Conservation (phyloP, 2,113 vertebrate genomes). For the Physeter macrocephalus region DNA sequence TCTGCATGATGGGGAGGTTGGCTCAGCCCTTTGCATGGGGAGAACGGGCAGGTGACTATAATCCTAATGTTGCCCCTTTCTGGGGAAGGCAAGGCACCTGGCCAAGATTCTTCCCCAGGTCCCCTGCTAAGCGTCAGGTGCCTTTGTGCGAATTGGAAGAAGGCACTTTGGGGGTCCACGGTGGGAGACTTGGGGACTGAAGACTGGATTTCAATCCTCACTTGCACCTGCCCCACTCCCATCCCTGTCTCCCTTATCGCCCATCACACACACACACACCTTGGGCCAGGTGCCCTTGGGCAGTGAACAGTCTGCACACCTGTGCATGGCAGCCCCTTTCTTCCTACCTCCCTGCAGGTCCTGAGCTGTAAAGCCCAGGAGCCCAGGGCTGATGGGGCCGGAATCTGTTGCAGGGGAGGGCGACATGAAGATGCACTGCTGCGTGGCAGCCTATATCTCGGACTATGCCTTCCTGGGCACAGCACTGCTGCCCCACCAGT, state of each 20-base stretch:
- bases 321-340: not conserved
- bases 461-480: conserved; percentile 92
- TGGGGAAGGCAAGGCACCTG: not conserved
- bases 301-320: not conserved
- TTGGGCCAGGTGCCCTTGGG: not conserved
- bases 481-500: conserved; percentile 83
- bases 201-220: not conserved
- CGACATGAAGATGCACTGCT: conserved; percentile 96
- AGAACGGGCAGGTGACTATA: not conserved
- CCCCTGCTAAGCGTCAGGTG: not conserved
- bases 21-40: not conserved
- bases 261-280: not conserved
- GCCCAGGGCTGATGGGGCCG: not conserved
- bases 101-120: not conserved
- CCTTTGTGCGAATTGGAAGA: not conserved
- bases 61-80: not conserved
- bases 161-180: not conserved
- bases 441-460: conserved; percentile 94
- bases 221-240: not conserved
- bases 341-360: not conserved
- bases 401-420: conserved; percentile 78
- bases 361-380: conserved; percentile 47
- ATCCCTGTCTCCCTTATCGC: not conserved
- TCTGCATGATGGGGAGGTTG: not conserved
- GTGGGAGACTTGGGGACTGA: not conserved